Base-by-base conservation (phyloP, 2,113 vertebrate genomes). In the Neolamprologus longior region DNA sequence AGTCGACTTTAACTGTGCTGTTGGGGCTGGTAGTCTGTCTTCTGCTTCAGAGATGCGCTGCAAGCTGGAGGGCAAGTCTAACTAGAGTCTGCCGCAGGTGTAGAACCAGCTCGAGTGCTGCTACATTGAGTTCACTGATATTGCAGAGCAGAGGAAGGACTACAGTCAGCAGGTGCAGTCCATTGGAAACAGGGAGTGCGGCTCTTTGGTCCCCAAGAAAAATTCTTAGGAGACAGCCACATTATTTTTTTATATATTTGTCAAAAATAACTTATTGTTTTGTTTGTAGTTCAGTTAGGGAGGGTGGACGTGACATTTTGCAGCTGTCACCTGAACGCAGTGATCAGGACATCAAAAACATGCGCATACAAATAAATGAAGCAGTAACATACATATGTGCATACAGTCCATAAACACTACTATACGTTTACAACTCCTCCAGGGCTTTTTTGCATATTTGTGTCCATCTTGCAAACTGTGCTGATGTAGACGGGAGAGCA, bases 401-500 rank as follows among this genome's bases (percentile, higher is more conserved):
- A 24, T 0, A 40, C 12, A 50, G 71, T 2, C 5, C 24, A 12
- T 45, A 42, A 15, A 15, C 13, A 26, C 21, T 15, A 19, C 24
- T 78, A 4, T n/a, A 78, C 0, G 26, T 31, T 78, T 2, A 3
- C 9, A 50, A 7, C 42, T 31, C 26, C 40, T 78, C 71, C 42
- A 0, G 0, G 9, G 15, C 10, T 31, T 45, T 15, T 13, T 13
- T 45, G 24, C 45, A 45, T 47, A 6, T 33, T 53, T 53, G 33
- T 14, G 26, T 71, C 73, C 1, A 3, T 58, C 81, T 42, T 83
- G 57, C 61, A 4, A 28, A 21, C 71, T 61, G 71, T 19, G 83
- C 79, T 13, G 37, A 81, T 55, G 89, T 53, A 68, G 84, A 88
- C 10, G 55, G 86, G 40, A 50, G 55, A 90, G 89, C 89, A 91